Conservation (phyloP, 2,113 vertebrate genomes). For the Helogale parvula region DNA sequence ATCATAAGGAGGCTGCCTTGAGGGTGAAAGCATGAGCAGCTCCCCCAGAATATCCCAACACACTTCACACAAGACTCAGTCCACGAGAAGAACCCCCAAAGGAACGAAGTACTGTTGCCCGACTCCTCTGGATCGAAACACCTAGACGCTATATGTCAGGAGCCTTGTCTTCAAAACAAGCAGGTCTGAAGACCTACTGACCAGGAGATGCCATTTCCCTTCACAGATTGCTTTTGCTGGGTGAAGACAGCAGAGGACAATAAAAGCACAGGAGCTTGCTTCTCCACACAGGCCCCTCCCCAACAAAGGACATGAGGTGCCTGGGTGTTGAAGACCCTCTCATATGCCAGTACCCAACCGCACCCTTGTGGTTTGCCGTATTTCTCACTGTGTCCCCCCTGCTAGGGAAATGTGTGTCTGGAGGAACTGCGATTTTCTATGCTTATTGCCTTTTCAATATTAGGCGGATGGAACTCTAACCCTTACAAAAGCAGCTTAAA, state of each 20-base stretch:
- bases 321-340: too few relatives aligned
- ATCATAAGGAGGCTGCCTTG: fast-evolving
- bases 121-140: background rate
- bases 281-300: too few relatives aligned
- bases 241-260: background rate
- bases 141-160: background rate
- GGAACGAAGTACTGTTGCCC: fast-evolving
- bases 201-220: background rate
- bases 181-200: background rate
- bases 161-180: fast-evolving
- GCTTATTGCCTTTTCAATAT: slow-evolving; percentile 8
- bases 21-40: background rate
- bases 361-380: fast-evolving
- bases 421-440: background rate
- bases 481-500: slow-evolving; percentile 44
- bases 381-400: background rate
- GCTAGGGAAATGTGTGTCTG: background rate
- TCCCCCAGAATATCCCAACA: background rate
- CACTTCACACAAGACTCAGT: fast-evolving
- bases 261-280: background rate
- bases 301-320: fast-evolving
- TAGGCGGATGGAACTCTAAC: slow-evolving; percentile 41
- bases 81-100: fast-evolving
- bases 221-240: background rate
- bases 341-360: background rate